Evolutionary conservation across 2,888 invertebrate genomes (phyloP).

Genomic region (Deilephila elpenor): DNA sequence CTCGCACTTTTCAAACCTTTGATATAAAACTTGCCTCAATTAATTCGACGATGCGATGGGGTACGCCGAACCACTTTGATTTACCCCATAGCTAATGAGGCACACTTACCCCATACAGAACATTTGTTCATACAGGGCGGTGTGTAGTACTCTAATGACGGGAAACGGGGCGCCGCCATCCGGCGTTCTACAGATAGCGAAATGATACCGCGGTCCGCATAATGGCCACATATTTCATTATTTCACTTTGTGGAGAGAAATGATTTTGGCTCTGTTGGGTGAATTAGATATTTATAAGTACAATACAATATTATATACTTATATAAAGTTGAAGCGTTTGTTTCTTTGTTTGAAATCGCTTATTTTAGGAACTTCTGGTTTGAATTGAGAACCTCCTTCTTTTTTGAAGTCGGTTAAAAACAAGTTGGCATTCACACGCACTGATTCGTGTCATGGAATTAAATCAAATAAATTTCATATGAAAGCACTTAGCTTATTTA

Average conservation of each 20-base stretch:
- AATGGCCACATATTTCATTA: conserved; percentile 29
- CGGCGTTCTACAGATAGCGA: conserved; percentile 33
- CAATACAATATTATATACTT: no score
- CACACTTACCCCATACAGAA: conserved; percentile 16
- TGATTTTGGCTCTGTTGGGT: not conserved
- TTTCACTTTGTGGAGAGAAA: conserved; percentile 12
- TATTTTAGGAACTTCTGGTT: no score
- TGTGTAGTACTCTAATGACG: conserved; percentile 32
- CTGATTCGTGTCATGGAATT: no score
- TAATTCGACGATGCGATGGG: not conserved
- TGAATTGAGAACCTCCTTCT: no score
- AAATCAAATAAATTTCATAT: no score
- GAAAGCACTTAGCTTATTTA: no score
- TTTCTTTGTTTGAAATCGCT: no score
- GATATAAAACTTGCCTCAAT: not conserved
- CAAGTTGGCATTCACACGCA: no score
- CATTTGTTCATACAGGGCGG: conserved; percentile 40
- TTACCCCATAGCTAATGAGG: conserved; percentile 1
- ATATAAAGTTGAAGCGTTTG: no score
- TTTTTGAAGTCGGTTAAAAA: no score
- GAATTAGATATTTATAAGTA: no score
- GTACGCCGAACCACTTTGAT: not conserved
- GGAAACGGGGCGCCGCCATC: conserved; percentile 33
- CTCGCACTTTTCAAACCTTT: no score
- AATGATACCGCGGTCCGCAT: conserved; percentile 31